Percentiles rank a stretch among this genome's conserved stretches.
These are phyloP conservation scores for Sceloporus tristichus DNA, from an alignment of 2,113 vertebrate genomes.

Conservation along the genomic window DNA sequence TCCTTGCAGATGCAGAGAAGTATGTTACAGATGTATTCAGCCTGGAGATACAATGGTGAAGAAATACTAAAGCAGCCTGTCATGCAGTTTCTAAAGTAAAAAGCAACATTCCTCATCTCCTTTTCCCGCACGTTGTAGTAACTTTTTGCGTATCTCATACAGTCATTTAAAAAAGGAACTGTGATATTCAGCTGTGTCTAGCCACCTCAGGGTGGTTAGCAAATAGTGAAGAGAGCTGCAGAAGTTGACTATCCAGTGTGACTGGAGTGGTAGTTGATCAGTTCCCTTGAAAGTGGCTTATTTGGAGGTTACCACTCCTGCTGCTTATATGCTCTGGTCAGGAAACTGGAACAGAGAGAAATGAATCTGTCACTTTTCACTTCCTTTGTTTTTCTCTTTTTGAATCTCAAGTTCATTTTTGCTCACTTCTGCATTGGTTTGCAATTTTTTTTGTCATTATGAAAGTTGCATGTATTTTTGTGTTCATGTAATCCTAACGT, in stretches of 20 bases:
- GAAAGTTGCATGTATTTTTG: not conserved
- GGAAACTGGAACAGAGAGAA: not conserved
- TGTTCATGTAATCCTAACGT: not conserved
- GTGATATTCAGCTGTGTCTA: not conserved
- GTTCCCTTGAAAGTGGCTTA: not conserved
- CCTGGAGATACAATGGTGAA: not conserved
- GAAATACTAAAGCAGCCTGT: not conserved
- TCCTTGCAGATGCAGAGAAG: too few species aligned
- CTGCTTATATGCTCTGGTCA: not conserved
- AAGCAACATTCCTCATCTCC: not conserved
- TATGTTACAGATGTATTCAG: not conserved
- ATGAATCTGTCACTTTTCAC: not conserved
- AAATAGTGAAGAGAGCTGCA: not conserved
- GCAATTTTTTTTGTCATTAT: not conserved
- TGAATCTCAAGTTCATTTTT: not conserved
- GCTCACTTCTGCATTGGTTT: not conserved
- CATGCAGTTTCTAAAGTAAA: not conserved
- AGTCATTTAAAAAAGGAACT: not conserved
- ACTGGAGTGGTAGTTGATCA: not conserved
- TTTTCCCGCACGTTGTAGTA: not conserved
- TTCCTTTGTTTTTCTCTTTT: not conserved
- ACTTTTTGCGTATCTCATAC: not conserved
- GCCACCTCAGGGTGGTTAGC: not conserved
- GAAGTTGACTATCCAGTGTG: not conserved
- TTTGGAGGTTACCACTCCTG: not conserved